A percentile compares a stretch with the other conserved stretches of the same genome.
phyloP scores from a whole-genome alignment of 2,797 vertebrate genomes.

The Apogon hyalosoma region DNA sequence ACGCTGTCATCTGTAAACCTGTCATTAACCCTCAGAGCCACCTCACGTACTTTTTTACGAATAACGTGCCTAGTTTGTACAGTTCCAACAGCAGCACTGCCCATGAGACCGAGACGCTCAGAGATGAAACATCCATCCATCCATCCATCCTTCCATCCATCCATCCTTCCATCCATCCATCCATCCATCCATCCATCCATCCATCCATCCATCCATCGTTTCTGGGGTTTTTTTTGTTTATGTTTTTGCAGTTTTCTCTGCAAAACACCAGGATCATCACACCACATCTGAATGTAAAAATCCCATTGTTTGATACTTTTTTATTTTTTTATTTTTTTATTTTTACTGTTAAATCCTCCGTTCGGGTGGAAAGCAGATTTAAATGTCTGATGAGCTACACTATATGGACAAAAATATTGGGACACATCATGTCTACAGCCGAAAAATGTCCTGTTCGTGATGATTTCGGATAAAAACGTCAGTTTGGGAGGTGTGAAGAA shows the following conservation, averaged over 20 bases:
- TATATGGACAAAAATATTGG: too few species aligned
- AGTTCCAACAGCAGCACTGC: conserved; percentile 76
- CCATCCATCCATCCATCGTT: background rate
- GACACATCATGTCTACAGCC: too few species aligned
- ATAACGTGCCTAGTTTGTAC: conserved; percentile 76
- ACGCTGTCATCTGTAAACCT: conserved; percentile 5
- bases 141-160: too few species aligned
- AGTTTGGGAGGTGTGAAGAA: too few species aligned
- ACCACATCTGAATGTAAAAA: conserved; percentile 52
- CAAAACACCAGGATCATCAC: conserved; percentile 19
- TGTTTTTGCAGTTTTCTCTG: conserved; percentile 2
- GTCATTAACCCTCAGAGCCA: conserved; percentile 31
- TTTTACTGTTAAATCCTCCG: background rate
- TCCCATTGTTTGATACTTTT: background rate
- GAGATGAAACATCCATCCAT: conserved; percentile 51
- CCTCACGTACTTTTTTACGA: conserved; percentile 66
- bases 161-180: too few species aligned
- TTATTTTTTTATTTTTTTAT: background rate
- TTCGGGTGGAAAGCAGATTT: background rate
- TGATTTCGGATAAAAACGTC: too few species aligned
- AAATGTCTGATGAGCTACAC: too few species aligned
- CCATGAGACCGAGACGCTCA: conserved; percentile 69
- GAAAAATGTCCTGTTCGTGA: too few species aligned
- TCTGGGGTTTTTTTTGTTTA: too few species aligned
- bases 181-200: conserved; percentile 13